Conservation (phyloP, 92 coral and sea anemone genomes). For the Anthopleura xanthogrammica region DNA sequence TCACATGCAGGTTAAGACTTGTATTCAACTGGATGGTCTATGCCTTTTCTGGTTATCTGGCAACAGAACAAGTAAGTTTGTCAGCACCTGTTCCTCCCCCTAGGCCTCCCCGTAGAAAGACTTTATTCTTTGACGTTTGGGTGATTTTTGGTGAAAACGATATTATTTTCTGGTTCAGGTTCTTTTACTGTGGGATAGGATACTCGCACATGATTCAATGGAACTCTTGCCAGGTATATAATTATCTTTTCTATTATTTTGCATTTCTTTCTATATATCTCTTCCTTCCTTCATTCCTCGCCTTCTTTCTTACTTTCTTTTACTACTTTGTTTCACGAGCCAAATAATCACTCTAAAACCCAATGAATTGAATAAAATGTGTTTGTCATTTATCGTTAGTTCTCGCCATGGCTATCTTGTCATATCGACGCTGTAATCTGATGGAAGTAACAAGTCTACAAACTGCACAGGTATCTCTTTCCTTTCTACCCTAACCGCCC, state of each 20-base stretch:
- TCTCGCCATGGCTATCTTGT: slow-evolving; percentile 81
- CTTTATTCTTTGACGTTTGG: too few species aligned
- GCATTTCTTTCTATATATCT: neutral
- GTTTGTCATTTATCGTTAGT: slow-evolving; percentile 41
- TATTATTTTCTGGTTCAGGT: slow-evolving; percentile 44
- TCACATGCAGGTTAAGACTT: slow-evolving; percentile 40
- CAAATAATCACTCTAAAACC: too few species aligned
- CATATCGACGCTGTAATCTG: slow-evolving; percentile 86
- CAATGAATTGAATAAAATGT: too few species aligned
- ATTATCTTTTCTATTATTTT: neutral
- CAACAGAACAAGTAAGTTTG: slow-evolving; percentile 79
- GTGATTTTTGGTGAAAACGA: neutral
- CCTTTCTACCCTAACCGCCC: neutral
- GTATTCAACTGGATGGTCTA: slow-evolving; percentile 96
- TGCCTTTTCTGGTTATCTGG: slow-evolving; percentile 93
- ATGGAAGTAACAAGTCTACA: slow-evolving; percentile 83
- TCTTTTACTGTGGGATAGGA: slow-evolving; percentile 93
- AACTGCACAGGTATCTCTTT: slow-evolving; percentile 80
- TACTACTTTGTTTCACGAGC: too few species aligned
- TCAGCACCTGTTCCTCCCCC: too few species aligned
- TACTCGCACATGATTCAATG: slow-evolving; percentile 88
- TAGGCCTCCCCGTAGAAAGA: too few species aligned
- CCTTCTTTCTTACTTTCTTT: neutral
- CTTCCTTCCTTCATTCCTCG: neutral
- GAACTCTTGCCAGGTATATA: slow-evolving; percentile 82